phyloP scores from a whole-genome alignment of 2,797 vertebrate species.

The Prunella strophiata region DNA sequence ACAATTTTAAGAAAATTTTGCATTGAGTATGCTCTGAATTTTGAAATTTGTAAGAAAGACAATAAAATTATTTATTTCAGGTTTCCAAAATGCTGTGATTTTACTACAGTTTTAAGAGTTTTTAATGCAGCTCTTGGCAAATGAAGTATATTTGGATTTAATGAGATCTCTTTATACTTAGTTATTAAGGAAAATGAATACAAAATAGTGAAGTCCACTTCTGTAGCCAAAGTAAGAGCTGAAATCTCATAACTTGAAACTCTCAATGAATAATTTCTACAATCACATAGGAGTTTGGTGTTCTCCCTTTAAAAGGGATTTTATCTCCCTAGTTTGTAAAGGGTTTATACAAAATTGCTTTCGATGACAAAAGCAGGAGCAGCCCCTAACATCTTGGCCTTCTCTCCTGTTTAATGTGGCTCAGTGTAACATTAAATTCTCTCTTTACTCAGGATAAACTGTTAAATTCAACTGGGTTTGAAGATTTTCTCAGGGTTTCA shows the following conservation, averaged over 20 bases:
- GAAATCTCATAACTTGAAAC: background rate
- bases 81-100: background rate
- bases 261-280: background rate
- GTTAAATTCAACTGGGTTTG: background rate
- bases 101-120: background rate
- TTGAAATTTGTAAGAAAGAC: background rate
- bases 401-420: background rate
- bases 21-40: background rate
- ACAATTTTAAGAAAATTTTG: background rate
- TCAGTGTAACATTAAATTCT: background rate
- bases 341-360: background rate
- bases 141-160: background rate
- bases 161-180: background rate
- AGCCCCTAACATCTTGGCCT: background rate
- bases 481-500: constrained; percentile 1
- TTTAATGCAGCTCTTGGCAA: background rate
- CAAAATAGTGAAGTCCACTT: background rate
- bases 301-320: background rate
- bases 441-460: background rate
- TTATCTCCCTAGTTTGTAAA: background rate
- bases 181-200: background rate
- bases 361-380: background rate
- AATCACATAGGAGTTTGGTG: background rate
- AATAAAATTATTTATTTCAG: background rate
- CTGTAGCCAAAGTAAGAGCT: background rate